Evolutionary conservation across 1,140 invertebrate genomes (phyloP), one percentile per base, ranked within the genome.

Genomic region (Diabrotica undecimpunctata): DNA sequence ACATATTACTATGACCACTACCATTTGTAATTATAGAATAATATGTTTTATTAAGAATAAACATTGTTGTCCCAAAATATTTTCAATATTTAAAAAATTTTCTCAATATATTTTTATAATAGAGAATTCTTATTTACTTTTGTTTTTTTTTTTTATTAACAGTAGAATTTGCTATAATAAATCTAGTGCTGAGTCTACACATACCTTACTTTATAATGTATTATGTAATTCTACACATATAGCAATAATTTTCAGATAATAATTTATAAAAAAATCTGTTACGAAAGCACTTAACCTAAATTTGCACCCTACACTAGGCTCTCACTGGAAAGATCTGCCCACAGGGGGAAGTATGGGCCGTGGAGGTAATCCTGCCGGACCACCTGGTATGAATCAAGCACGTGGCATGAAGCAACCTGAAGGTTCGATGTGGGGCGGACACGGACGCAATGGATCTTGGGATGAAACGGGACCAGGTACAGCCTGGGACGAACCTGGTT

Each of bases 321-420:
- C 87, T 25, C 88, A 90, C 68, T 92, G 90, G 89, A 90, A 90
- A 73, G 89, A 91, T 74, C 81, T 90, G 77, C 86, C 87, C 11
- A 83, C 87, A 62, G 84, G 84, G 75, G 81, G 79, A 77, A 61
- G 66, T 73, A 74, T 74, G 72, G 70, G 66, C 41, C 64, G 70
- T 14, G 67, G 70, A 25, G 66, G 70, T 51, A 66, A 61, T 37
- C 74, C 75, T 55, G 74, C 72, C 51, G 75, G 74, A 12, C 79
- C 79, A 38, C 81, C 66, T 54, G 80, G 73, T 60, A 79, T 79
- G 78, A 70, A 78, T 10, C 79, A 73, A 51, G 59, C 73, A 11
- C 39, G 73, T 38, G 62, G 71, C 53, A 64, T 72, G 8, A 69
- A 70, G 9, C 65, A 81, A 61, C 82, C 83, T 0, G 84, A 85